phyloP scores from a whole-genome alignment of 2,888 invertebrate genomes.

The Quadroppia sp. region DNA sequence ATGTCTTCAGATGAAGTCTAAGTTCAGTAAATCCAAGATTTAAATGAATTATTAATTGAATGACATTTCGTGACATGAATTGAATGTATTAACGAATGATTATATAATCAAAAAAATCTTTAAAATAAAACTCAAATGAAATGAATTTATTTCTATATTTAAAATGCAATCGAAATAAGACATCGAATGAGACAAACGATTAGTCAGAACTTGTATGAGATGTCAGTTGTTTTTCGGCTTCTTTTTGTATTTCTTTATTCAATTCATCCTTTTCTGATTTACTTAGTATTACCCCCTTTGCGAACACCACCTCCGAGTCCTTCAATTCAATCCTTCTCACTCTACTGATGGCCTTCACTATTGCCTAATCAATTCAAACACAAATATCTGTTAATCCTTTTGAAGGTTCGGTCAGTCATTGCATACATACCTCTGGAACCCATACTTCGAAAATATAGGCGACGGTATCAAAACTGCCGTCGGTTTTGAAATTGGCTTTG shows the following conservation, averaged over 20 bases:
- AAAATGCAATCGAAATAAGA: background rate
- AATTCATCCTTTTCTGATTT: constrained; percentile 39
- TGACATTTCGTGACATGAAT: background rate
- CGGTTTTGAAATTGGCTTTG: constrained; percentile 41
- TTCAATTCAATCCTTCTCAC: constrained; percentile 36
- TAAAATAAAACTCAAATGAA: background rate
- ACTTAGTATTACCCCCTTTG: constrained; percentile 39
- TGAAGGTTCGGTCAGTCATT: background rate
- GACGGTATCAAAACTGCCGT: constrained; percentile 38
- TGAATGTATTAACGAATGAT: constrained; percentile 8
- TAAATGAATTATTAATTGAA: background rate
- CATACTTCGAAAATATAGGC: constrained; percentile 45
- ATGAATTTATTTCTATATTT: background rate
- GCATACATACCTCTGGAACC: constrained; percentile 43
- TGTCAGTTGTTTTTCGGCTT: constrained; percentile 37
- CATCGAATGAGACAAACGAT: background rate
- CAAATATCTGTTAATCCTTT: background rate
- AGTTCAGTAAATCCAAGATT: background rate
- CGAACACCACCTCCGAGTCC: constrained; percentile 37
- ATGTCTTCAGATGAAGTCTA: background rate
- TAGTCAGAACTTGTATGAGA: constrained; percentile 23
- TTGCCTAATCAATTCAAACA: constrained; percentile 25
- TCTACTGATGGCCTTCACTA: constrained; percentile 38
- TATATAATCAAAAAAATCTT: constrained; percentile 7
- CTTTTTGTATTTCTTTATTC: constrained; percentile 40